These are phyloP conservation scores for Spinus olivaceus DNA, from an alignment of 2,797 vertebrate genomes.

Conservation along the genomic window DNA sequence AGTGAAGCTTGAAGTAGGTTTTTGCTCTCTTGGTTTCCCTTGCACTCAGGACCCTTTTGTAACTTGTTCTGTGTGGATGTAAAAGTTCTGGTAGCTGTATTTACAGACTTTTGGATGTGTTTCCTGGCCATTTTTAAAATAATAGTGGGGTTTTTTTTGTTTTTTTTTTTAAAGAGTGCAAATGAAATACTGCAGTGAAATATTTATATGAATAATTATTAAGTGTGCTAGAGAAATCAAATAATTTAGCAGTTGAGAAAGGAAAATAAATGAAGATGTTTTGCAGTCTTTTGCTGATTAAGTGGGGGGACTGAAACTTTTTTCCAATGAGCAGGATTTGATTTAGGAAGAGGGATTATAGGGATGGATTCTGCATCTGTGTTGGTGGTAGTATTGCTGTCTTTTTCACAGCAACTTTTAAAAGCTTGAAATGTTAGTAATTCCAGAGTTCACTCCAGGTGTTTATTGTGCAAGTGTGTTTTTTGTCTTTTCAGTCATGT, in stretches of 20 bases:
- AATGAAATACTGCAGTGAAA: background rate
- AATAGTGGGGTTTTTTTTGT: background rate
- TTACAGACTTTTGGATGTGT: background rate
- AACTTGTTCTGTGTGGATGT: background rate
- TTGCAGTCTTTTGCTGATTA: background rate
- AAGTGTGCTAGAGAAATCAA: background rate
- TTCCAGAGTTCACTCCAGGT: background rate
- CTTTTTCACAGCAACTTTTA: background rate
- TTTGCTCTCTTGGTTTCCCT: background rate
- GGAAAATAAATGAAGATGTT: background rate
- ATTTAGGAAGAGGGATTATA: background rate
- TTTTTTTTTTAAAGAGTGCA: background rate
- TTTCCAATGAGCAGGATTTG: background rate
- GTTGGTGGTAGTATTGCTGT: background rate
- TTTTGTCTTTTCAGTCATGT: background rate
- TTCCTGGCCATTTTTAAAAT: background rate
- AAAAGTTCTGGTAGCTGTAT: background rate
- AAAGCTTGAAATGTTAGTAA: background rate
- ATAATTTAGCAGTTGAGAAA: background rate
- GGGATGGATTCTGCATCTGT: background rate
- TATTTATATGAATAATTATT: background rate
- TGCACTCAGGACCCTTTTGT: background rate
- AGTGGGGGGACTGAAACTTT: background rate
- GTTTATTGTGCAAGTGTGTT: accelerated
- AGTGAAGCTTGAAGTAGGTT: background rate